A percentile compares a stretch with the other conserved stretches of the same genome.
Conservation (phyloP, 2,888 invertebrate genomes). For the Drosophila vallismaia region DNA sequence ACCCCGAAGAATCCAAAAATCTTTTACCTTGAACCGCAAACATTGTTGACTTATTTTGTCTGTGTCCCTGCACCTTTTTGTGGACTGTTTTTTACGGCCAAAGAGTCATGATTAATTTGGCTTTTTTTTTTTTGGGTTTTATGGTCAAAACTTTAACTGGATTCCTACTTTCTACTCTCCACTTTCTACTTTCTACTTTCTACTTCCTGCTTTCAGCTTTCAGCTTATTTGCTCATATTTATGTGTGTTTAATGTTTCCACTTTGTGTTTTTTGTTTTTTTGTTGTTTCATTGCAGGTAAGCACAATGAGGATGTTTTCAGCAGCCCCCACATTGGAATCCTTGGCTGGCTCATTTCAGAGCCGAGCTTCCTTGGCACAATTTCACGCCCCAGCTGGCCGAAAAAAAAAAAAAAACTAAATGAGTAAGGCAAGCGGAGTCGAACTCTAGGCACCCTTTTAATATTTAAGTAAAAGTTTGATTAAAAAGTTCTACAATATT, state of each 20-base stretch:
- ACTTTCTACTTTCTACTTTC: neutral
- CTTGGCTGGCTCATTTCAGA: constrained; percentile 13
- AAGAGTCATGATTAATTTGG: constrained; percentile 64
- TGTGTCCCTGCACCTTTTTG: constrained; percentile 9
- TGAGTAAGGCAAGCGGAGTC: neutral
- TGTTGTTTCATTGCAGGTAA: constrained; percentile 59
- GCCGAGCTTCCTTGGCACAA: constrained; percentile 46
- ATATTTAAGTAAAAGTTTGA: neutral
- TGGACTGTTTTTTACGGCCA: constrained; percentile 46
- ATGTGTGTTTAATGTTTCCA: constrained; percentile 18
- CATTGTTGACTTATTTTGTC: constrained; percentile 14
- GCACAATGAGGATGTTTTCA: constrained; percentile 24
- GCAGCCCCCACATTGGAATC: constrained; percentile 8
- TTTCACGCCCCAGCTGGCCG: constrained; percentile 55
- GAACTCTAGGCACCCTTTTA: neutral
- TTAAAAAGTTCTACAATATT: too few relatives aligned
- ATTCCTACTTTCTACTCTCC: constrained; percentile 1
- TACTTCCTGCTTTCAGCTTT: neutral
- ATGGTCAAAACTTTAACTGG: constrained; percentile 8
- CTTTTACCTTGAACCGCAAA: neutral
- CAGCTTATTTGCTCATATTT: neutral
- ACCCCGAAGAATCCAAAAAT: constrained; percentile 1
- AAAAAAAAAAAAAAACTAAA: neutral
- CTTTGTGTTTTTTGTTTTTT: constrained; percentile 15
- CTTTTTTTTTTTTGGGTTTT: constrained; percentile 40